Percentiles rank a stretch among this genome's conserved stretches.
Conservation (phyloP, 2,888 invertebrate genomes). For the Papilio demoleus region DNA sequence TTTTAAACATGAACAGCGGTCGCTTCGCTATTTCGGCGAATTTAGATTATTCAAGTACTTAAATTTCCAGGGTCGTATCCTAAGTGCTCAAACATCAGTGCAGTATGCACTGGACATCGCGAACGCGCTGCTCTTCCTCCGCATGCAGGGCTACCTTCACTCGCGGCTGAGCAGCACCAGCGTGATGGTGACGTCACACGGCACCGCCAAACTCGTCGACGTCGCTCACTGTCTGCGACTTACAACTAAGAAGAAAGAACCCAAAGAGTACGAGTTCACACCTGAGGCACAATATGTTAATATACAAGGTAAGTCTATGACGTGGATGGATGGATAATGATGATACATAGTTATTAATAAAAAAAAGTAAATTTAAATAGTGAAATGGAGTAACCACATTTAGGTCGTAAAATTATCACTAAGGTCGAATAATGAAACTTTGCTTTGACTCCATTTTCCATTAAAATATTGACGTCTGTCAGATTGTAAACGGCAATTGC, state of each 20-base stretch:
- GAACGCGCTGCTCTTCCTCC: constrained; percentile 74
- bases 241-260: constrained; percentile 44
- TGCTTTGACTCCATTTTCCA: no score
- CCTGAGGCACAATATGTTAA: constrained; percentile 77
- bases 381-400: no score
- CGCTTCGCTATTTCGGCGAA: no score
- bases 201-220: constrained; percentile 75
- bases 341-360: no score
- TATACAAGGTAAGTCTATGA: constrained; percentile 64
- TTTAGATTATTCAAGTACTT: no score
- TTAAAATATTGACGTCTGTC: no score
- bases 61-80: constrained; percentile 64
- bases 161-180: constrained; percentile 71
- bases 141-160: constrained; percentile 78
- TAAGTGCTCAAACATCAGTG: constrained; percentile 71
- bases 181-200: constrained; percentile 71
- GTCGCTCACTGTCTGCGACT: constrained; percentile 66
- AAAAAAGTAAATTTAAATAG: no score
- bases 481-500: no score
- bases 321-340: no score
- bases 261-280: constrained; percentile 61
- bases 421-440: no score
- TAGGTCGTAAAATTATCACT: no score
- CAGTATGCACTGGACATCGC: constrained; percentile 74
- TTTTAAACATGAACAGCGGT: no score